Evolutionary conservation across 2,888 invertebrate genomes (phyloP), one percentile per base, ranked within the genome.

Genomic region (Hirtodrosophila histrioides): DNA sequence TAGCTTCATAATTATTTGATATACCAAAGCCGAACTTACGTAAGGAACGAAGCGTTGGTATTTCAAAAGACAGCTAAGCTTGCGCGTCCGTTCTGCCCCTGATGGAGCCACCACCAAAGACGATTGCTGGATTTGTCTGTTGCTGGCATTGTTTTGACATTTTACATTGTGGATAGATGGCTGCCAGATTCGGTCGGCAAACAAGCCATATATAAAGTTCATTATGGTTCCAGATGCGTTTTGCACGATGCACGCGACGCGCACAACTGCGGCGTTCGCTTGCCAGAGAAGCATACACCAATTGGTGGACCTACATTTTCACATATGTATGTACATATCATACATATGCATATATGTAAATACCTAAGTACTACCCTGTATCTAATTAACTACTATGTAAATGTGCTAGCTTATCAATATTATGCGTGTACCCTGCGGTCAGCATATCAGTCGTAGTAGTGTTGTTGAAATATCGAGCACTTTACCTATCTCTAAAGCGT

Each of bases 71-170:
- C 78, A 84, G 53, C 90, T 90, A 1, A 91, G 74, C 24, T 88
- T 90, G 35, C 91, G 84, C 10, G 90, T 91, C 10, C 90, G 84
- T 58, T 91, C 91, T 8, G 87, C 78, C 0, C 86, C 79, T 31
- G 90, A 83, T 7, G 58, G 45, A 39, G 41, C 1, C 31, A 41
- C 33, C 12, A 36, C 8, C 8, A 31, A 9, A 4, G 31, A 31
- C 31, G 1, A 31, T 31, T 7, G 23, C 5, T n/a, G 10, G 31
- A 0, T 6, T n/a, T 27, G 33, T 29, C 37, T 33, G 9, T 3
- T 12, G 4, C 10, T 24, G 5, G 17, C 17, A 17, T 17, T 5
- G n/a, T 12, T 12, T 49, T 39, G 24, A 43, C 7, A 12, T 8
- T 60, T 27, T 5, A 3, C 12, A 43, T 8, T 31, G 23, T 11